A percentile compares a stretch with the other conserved stretches of the same genome.
phyloP scores from a whole-genome alignment of 2,888 invertebrate genomes.

The Diaperis boleti region DNA sequence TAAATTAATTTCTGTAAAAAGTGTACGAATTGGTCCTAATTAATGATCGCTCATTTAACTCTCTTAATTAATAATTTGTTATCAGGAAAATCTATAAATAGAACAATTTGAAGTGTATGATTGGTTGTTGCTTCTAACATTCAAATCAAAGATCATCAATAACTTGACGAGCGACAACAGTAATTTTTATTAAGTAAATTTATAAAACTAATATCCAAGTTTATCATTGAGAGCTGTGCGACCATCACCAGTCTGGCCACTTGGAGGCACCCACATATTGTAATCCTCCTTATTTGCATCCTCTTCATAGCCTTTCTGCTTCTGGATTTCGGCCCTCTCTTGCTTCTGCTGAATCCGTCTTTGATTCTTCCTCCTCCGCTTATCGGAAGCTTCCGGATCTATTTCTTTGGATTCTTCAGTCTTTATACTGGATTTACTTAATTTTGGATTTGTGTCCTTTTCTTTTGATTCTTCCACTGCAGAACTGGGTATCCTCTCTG shows the following conservation, averaged over 20 bases:
- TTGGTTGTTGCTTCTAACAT: too few species aligned
- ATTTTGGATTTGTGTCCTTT: constrained; percentile 37
- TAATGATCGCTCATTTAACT: too few species aligned
- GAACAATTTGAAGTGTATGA: too few species aligned
- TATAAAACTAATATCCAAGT: constrained; percentile 76
- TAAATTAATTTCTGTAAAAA: too few species aligned
- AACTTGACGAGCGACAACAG: too few species aligned
- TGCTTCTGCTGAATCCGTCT: constrained; percentile 59
- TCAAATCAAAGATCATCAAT: too few species aligned
- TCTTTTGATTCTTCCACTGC: not conserved
- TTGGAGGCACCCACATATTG: constrained; percentile 83
- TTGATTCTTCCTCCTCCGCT: constrained; percentile 57
- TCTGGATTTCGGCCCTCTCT: constrained; percentile 55
- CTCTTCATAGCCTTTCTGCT: constrained; percentile 62
- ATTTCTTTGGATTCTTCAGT: constrained; percentile 43
- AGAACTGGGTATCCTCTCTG: not conserved
- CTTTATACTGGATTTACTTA: too few species aligned
- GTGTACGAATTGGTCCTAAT: too few species aligned
- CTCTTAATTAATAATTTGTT: too few species aligned
- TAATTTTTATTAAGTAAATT: too few species aligned
- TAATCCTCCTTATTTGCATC: constrained; percentile 73
- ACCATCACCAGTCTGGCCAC: constrained; percentile 82
- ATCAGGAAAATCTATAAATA: too few species aligned
- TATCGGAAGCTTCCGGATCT: constrained; percentile 51
- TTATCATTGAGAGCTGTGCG: constrained; percentile 81